Percentiles rank a stretch among this genome's conserved stretches.
These are phyloP conservation scores for Drosophila stalkeri DNA, from an alignment of 2,888 invertebrate species.

Conservation along the genomic window DNA sequence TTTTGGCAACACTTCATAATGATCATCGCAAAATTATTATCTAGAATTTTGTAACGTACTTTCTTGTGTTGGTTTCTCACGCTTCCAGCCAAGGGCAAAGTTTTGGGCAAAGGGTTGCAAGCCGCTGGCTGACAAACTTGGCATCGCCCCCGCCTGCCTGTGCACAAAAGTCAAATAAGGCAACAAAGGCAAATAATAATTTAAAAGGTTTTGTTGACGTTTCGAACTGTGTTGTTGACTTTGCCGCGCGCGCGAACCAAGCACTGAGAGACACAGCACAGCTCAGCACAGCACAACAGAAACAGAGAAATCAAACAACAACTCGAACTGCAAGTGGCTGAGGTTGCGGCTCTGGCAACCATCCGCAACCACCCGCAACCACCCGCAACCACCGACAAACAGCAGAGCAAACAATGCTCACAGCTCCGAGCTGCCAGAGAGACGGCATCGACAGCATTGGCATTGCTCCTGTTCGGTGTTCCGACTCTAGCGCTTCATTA, in stretches of 20 bases:
- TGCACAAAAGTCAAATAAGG: constrained; percentile 74
- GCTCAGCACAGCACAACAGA: constrained; percentile 25
- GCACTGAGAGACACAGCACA: constrained; percentile 34
- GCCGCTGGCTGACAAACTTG: constrained; percentile 38
- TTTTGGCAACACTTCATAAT: constrained; percentile 10
- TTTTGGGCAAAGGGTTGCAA: constrained; percentile 66
- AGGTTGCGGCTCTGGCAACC: constrained; percentile 42
- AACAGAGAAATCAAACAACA: constrained; percentile 67
- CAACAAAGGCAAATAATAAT: constrained; percentile 80
- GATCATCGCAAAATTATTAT: constrained; percentile 13
- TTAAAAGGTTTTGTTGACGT: constrained; percentile 81
- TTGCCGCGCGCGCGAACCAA: constrained; percentile 79
- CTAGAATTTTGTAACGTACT: constrained; percentile 48
- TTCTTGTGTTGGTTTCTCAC: constrained; percentile 57
- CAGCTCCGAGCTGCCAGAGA: constrained; percentile 9
- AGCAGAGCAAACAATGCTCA: constrained; percentile 53
- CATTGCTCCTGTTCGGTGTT: constrained; percentile 15
- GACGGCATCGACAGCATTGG: constrained; percentile 40
- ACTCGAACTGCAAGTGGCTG: constrained; percentile 70
- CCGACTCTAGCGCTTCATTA: constrained; percentile 70
- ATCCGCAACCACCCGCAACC: constrained; percentile 54
- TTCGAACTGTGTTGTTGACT: constrained; percentile 82
- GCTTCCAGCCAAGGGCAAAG: constrained; percentile 39
- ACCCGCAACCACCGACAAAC: constrained; percentile 49
- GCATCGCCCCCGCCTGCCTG: constrained; percentile 27